A percentile compares a stretch with the other conserved stretches of the same genome.
These are phyloP conservation scores for Muntiacus muntjak DNA, from an alignment of 2,113 vertebrate species.

Conservation along the genomic window DNA sequence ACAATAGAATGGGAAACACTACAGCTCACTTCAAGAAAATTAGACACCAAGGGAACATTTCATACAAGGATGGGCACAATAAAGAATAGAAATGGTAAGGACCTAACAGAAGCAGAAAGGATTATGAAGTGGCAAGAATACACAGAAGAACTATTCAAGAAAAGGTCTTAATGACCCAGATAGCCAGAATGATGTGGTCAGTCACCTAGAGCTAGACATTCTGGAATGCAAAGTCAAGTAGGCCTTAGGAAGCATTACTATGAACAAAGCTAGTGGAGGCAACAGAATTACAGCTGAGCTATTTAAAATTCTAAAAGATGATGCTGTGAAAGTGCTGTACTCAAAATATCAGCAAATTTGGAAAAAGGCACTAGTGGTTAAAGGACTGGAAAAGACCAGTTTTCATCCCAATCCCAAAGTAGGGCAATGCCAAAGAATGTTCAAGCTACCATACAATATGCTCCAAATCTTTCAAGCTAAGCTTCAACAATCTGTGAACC, in stretches of 20 bases:
- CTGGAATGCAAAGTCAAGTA: not conserved
- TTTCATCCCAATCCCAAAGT: not conserved
- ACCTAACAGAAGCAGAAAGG: not conserved
- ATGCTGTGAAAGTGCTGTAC: not conserved
- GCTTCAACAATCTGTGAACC: not conserved
- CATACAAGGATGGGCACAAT: not conserved
- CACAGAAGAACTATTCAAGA: not conserved
- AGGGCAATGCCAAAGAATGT: not conserved
- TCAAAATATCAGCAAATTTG: not conserved
- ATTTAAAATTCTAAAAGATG: not conserved
- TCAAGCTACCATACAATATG: not conserved
- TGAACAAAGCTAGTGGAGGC: not conserved
- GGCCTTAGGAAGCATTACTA: not conserved
- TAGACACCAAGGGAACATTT: not conserved
- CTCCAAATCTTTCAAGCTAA: not conserved
- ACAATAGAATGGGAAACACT: not conserved
- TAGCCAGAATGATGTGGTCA: not conserved
- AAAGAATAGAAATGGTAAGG: not conserved
- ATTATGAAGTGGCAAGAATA: not conserved
- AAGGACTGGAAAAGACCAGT: not conserved
- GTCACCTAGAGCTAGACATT: not conserved
- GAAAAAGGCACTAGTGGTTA: not conserved
- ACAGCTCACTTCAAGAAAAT: not conserved
- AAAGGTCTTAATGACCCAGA: not conserved
- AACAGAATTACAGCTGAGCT: not conserved